These are phyloP conservation scores for Notiomystis cincta DNA, from an alignment of 2,113 vertebrate genomes.

Conservation along the genomic window DNA sequence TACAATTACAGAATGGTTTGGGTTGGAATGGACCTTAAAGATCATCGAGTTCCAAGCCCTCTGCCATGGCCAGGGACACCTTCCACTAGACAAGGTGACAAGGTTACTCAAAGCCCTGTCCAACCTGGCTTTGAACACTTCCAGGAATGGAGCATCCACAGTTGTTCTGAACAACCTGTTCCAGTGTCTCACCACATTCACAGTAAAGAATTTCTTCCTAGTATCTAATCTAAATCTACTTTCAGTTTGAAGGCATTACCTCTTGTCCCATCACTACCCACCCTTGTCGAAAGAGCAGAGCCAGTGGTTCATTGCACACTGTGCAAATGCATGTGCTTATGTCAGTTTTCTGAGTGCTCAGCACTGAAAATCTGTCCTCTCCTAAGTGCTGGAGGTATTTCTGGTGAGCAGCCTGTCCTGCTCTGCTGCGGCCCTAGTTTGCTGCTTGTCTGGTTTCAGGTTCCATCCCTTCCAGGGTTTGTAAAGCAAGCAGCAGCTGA, in stretches of 20 bases:
- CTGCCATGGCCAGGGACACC: background rate
- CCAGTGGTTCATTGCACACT: rapidly evolving
- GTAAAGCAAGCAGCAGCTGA: constrained; percentile 63
- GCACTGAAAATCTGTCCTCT: background rate
- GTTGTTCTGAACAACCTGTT: background rate
- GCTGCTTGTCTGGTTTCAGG: constrained; percentile 62
- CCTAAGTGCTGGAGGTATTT: background rate
- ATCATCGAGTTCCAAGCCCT: background rate
- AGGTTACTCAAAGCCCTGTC: background rate
- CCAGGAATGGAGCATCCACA: background rate
- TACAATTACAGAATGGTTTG: background rate
- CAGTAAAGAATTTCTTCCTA: background rate
- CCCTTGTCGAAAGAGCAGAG: background rate
- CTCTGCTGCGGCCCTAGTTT: background rate
- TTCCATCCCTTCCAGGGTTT: constrained; percentile 46
- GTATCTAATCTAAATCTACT: background rate
- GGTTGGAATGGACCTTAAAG: background rate
- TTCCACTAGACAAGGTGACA: background rate
- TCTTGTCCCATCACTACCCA: background rate
- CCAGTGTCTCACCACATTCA: background rate
- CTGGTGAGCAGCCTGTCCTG: background rate
- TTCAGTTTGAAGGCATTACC: background rate
- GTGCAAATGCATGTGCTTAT: background rate
- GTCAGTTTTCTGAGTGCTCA: background rate
- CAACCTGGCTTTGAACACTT: background rate